Evolutionary conservation across 1,140 invertebrate genomes (phyloP), one percentile per base, ranked within the genome.

Genomic region (Eurosta solidaginis): DNA sequence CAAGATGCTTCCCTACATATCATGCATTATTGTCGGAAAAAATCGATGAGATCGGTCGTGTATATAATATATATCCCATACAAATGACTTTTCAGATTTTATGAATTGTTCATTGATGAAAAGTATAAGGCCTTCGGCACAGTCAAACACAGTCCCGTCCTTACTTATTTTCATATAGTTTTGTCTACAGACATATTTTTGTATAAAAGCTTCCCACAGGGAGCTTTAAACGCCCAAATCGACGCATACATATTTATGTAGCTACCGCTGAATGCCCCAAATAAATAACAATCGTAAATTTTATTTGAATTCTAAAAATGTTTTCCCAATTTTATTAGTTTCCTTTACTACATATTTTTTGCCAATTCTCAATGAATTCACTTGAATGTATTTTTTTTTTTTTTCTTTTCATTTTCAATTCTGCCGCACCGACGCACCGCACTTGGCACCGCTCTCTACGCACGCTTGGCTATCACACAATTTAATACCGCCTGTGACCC

Each of bases 281-380:
- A 76, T 54, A 76, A 76, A 76, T 76, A 50, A 52, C 27, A 50
- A 76, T 33, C 45, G 49, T 52, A 76, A 76, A 76, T 76, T 76
- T 52, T 76, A 40, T 49, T 47, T 20, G 40, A 47, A 49, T 68
- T 68, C n/a, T 40, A 40, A 12, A 17, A 5, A 20, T 29, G 1
- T 52, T 6, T 36, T 73, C 63, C 1, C 29, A 20, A n/a, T 73
- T 75, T 17, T 47, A 27, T 29, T 74, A 47, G 44, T 44, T 74
- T 20, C n/a, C 42, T 45, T 40, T 54, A 36, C 12, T 20, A 52
- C 49, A 47, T 1, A 42, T 22, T 10, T 33, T 36, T 45, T 76
- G 75, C 52, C 25, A 27, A 27, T 44, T 74, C 44, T 44, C n/a
- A n/a, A n/a, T n/a, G n/a, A n/a, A n/a, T n/a, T n/a, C n/a, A n/a